A percentile compares a stretch with the other conserved stretches of the same genome.
Conservation (phyloP, 2,888 invertebrate genomes). For the Metellina segmentata region DNA sequence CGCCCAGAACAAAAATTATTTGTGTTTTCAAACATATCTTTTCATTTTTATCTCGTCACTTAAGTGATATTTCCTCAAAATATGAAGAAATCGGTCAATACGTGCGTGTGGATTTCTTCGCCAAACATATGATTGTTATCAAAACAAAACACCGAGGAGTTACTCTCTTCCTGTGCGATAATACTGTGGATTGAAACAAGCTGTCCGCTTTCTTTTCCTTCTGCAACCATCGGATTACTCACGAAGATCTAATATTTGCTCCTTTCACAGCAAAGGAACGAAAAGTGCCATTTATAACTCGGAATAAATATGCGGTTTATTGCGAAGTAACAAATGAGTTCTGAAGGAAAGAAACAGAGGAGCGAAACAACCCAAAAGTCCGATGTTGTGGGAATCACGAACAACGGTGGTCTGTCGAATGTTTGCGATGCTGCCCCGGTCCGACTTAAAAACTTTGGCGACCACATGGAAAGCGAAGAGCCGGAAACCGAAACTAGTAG, state of each 20-base stretch:
- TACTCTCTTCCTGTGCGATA: too few species aligned
- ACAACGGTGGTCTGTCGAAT: conserved; percentile 14
- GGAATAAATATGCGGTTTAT: conserved; percentile 34
- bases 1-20: background rate
- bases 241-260: too few species aligned
- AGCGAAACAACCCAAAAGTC: background rate
- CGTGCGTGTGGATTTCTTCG: background rate
- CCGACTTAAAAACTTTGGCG: background rate
- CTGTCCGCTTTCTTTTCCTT: too few species aligned
- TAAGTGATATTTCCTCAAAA: background rate
- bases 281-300: background rate
- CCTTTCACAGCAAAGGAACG: too few species aligned
- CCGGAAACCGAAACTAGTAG: conserved; percentile 35
- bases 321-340: conserved; percentile 65
- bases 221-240: too few species aligned
- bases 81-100: background rate
- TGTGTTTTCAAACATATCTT: background rate
- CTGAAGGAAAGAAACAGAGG: conserved; percentile 31
- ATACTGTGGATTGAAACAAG: too few species aligned
- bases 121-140: conserved; percentile 23
- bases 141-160: background rate
- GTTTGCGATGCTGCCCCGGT: conserved; percentile 37
- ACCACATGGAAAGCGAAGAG: background rate
- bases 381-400: conserved; percentile 11
- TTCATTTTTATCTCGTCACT: background rate